A percentile compares a stretch with the other conserved stretches of the same genome.
These are phyloP conservation scores for Ctenosaura bakeri DNA, from an alignment of 2,797 vertebrate genomes.

Conservation along the genomic window DNA sequence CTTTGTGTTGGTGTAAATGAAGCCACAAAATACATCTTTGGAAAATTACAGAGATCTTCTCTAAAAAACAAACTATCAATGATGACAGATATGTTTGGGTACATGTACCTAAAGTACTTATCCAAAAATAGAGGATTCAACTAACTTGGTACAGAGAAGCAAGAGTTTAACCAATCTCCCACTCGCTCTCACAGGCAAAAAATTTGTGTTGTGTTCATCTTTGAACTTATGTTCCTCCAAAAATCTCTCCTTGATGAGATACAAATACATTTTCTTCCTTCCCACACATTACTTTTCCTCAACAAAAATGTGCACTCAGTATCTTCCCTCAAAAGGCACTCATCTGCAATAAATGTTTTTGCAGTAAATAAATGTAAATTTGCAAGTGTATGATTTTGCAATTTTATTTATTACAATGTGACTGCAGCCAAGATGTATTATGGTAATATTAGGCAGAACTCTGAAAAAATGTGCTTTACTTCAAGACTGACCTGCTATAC, in stretches of 20 bases:
- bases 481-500: background rate
- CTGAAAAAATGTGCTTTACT: conserved; percentile 34
- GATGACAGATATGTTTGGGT: conserved; percentile 56
- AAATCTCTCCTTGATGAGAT: conserved; percentile 42
- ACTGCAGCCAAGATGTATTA: background rate
- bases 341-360: background rate
- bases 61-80: conserved; percentile 57
- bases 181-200: conserved; percentile 48
- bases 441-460: background rate
- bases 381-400: background rate
- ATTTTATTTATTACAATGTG: background rate
- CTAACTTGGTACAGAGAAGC: conserved; percentile 48
- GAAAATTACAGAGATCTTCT: conserved; percentile 59
- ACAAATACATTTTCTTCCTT: conserved; percentile 25
- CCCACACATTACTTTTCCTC: conserved; percentile 39
- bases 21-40: background rate
- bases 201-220: conserved; percentile 42
- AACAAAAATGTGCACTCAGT: conserved; percentile 18
- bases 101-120: conserved; percentile 57
- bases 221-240: conserved; percentile 45
- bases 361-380: background rate
- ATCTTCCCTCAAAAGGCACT: background rate
- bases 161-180: conserved; percentile 42
- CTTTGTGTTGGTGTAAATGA: background rate
- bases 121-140: conserved; percentile 71